Evolutionary conservation across 2,888 invertebrate species (phyloP).

Genomic region (Leucophenga maculata): DNA sequence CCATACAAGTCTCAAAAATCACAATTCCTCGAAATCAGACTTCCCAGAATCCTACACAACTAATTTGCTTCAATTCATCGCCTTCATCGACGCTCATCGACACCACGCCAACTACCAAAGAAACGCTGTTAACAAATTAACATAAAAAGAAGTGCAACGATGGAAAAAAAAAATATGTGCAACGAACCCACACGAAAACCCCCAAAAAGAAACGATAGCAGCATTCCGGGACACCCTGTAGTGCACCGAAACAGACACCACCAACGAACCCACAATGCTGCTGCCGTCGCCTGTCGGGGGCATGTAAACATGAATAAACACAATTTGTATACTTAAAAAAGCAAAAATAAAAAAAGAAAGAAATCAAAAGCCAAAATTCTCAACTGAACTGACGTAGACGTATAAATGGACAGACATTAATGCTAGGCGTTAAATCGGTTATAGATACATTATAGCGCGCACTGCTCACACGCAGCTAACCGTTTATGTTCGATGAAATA

Average conservation of each 20-base stretch:
- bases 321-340: slow-evolving; percentile 57
- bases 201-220: slow-evolving; percentile 23
- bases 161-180: not conserved
- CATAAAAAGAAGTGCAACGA: slow-evolving; percentile 9
- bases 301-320: slow-evolving; percentile 64
- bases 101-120: too few species aligned
- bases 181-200: slow-evolving; percentile 5
- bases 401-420: not conserved
- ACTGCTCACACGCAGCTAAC: slow-evolving; percentile 46
- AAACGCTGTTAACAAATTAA: slow-evolving; percentile 25
- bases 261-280: not conserved
- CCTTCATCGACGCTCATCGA: too few species aligned
- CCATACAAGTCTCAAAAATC: too few species aligned
- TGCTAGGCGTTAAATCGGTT: slow-evolving; percentile 62
- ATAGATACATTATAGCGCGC: slow-evolving; percentile 44
- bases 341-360: too few species aligned
- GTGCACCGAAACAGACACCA: slow-evolving; percentile 20
- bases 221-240: slow-evolving; percentile 8
- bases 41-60: too few species aligned
- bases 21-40: too few species aligned
- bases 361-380: slow-evolving; percentile 36
- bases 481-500: slow-evolving; percentile 63
- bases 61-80: too few species aligned
- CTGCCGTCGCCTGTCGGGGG: slow-evolving; percentile 60
- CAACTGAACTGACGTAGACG: slow-evolving; percentile 6